Conservation (phyloP, 1,140 invertebrate species). For the Conopomorpha cramerella region DNA sequence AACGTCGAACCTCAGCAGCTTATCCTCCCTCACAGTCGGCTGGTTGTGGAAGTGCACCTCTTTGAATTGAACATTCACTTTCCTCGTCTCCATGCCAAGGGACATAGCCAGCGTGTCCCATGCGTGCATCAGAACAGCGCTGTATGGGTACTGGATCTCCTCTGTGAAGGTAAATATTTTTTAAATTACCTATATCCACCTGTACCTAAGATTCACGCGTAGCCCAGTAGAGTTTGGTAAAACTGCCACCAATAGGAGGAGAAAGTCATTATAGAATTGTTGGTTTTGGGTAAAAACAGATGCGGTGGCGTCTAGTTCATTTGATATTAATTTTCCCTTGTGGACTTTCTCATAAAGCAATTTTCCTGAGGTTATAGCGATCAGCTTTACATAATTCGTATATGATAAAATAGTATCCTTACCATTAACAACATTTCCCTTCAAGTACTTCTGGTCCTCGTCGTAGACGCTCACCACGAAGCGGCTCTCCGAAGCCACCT, state of each 20-base stretch:
- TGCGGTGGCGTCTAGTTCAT: background rate
- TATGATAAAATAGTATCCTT: background rate
- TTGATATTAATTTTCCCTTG: too few relatives aligned
- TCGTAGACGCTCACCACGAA: background rate
- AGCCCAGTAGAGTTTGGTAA: background rate
- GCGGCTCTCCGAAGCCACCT: background rate
- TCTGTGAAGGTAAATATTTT: conserved; percentile 10
- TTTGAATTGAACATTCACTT: conserved; percentile 14
- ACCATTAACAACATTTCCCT: background rate
- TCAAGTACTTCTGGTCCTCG: background rate
- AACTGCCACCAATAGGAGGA: too few relatives aligned
- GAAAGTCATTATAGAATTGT: background rate
- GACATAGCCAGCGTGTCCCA: conserved; percentile 32
- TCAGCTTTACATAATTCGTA: too few relatives aligned
- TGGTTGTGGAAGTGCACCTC: conserved; percentile 15
- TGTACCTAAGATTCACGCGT: background rate
- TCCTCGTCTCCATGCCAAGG: conserved; percentile 7
- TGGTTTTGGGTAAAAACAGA: background rate
- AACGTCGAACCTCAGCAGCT: conserved; percentile 11
- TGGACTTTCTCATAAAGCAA: too few relatives aligned
- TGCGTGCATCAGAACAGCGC: conserved; percentile 17
- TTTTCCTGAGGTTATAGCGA: too few relatives aligned
- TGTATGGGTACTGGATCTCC: conserved; percentile 18
- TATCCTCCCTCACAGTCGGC: conserved; percentile 15
- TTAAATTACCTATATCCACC: conserved; percentile 7